phyloP scores from a whole-genome alignment of 2,888 invertebrate genomes.

The Epiblema foenella region DNA sequence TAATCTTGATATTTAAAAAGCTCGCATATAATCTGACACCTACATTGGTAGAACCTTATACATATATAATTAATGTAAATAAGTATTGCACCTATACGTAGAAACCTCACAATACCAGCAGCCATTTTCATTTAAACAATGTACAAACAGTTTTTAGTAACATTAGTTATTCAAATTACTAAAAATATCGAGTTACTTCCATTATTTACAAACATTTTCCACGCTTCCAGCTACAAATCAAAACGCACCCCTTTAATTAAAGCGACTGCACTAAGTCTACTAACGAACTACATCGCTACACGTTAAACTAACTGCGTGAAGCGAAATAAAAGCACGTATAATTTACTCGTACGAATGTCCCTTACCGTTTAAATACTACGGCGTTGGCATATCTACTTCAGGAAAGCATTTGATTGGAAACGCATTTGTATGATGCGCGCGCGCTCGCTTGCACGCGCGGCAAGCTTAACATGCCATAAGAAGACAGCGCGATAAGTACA shows the following conservation, averaged over 20 bases:
- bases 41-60: neutral
- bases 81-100: too few relatives aligned
- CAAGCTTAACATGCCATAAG: neutral
- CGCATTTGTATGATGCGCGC: neutral
- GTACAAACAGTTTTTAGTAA: neutral
- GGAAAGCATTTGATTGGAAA: neutral
- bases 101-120: too few relatives aligned
- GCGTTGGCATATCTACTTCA: slow-evolving; percentile 40
- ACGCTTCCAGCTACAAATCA: slow-evolving; percentile 74
- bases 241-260: slow-evolving; percentile 80
- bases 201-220: slow-evolving; percentile 49
- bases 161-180: neutral
- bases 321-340: slow-evolving; percentile 67
- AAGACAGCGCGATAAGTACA: neutral
- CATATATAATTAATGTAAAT: too few relatives aligned
- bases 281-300: slow-evolving; percentile 56
- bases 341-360: slow-evolving; percentile 68
- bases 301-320: slow-evolving; percentile 62
- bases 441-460: neutral
- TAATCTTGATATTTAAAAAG: neutral
- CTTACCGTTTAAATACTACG: slow-evolving; percentile 56
- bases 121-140: neutral
- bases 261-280: slow-evolving; percentile 77
- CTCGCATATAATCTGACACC: neutral
- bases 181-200: slow-evolving; percentile 15